A percentile compares a stretch with the other conserved stretches of the same genome.
Evolutionary conservation across 2,888 invertebrate species (phyloP).

Genomic region (Hypselothyrea guttata): DNA sequence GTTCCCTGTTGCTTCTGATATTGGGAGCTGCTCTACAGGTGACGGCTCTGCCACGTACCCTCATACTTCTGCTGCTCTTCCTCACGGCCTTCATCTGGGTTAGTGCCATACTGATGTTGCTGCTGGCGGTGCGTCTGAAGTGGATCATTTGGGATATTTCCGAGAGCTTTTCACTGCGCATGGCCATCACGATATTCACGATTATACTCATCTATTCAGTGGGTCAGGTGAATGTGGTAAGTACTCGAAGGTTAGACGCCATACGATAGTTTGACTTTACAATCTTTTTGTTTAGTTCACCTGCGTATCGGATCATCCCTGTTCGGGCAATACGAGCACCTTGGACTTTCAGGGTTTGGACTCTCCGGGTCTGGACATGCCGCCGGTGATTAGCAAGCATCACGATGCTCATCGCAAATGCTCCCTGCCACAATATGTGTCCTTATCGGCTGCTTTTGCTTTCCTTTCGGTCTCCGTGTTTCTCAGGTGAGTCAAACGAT

Average conservation of each 20-base stretch:
- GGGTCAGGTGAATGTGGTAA: conserved; percentile 96
- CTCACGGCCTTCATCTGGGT: conserved; percentile 96
- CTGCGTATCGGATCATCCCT: conserved; percentile 84
- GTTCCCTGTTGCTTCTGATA: conserved; percentile 89
- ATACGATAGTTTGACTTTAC: background rate
- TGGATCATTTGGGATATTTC: conserved; percentile 94
- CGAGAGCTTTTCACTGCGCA: conserved; percentile 90
- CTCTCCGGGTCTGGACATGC: conserved; percentile 25
- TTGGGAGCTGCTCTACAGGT: conserved; percentile 89
- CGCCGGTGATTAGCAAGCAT: conserved; percentile 46
- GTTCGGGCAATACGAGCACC: conserved; percentile 68
- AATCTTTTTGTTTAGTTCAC: conserved; percentile 84
- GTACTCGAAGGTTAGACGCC: conserved; percentile 79
- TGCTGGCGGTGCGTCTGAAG: conserved; percentile 91
- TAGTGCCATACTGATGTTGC: conserved; percentile 91
- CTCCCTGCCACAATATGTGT: conserved; percentile 93
- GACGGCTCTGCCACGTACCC: conserved; percentile 91
- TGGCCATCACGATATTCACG: conserved; percentile 93
- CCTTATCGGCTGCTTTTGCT: conserved; percentile 91
- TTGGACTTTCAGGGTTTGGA: conserved; percentile 9
- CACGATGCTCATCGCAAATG: conserved; percentile 88
- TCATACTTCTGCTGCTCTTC: conserved; percentile 91
- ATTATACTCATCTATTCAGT: conserved; percentile 93
- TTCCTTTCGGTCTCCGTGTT: conserved; percentile 93
- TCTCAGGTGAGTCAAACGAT: conserved; percentile 83